These are phyloP conservation scores for Sclerurus mexicanus DNA, from an alignment of 2,113 vertebrate species.

Conservation along the genomic window DNA sequence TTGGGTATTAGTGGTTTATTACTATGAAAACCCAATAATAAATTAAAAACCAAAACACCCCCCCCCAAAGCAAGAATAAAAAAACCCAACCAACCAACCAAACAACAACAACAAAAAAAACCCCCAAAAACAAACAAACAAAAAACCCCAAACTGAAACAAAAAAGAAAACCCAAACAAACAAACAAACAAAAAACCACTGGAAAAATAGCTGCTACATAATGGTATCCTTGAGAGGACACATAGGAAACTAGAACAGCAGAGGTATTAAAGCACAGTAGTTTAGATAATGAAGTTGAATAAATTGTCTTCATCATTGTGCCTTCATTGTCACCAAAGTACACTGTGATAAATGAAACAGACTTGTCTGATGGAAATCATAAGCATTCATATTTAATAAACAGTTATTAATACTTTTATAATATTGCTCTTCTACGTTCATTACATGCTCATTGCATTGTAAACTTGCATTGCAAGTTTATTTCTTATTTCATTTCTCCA, in stretches of 20 bases:
- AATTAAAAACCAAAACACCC: neutral
- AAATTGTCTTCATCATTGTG: constrained; percentile 18
- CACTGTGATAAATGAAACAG: constrained; percentile 26
- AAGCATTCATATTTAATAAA: constrained; percentile 48
- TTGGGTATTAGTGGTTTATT: neutral
- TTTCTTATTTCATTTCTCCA: constrained; percentile 34
- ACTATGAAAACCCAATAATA: neutral
- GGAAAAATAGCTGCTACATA: neutral
- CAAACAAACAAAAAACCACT: neutral
- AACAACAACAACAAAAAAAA: too few species aligned
- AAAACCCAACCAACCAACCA: too few species aligned
- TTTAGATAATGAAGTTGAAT: constrained; percentile 43
- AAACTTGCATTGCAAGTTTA: too few species aligned
- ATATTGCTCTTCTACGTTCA: constrained; percentile 20
- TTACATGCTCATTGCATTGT: constrained; percentile 3
- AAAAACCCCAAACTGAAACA: too few species aligned
- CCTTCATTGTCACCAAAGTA: constrained; percentile 11
- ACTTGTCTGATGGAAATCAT: neutral
- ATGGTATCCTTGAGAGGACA: neutral
- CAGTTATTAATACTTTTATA: constrained; percentile 37
- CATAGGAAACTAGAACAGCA: neutral
- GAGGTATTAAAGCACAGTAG: constrained; percentile 10
- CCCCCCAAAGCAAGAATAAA: too few species aligned
- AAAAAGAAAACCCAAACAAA: too few species aligned
- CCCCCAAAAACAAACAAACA: too few species aligned